Percentiles rank a stretch among this genome's conserved stretches.
These are phyloP conservation scores for Drosophila orena DNA, from an alignment of 1,140 invertebrate genomes.

Conservation along the genomic window DNA sequence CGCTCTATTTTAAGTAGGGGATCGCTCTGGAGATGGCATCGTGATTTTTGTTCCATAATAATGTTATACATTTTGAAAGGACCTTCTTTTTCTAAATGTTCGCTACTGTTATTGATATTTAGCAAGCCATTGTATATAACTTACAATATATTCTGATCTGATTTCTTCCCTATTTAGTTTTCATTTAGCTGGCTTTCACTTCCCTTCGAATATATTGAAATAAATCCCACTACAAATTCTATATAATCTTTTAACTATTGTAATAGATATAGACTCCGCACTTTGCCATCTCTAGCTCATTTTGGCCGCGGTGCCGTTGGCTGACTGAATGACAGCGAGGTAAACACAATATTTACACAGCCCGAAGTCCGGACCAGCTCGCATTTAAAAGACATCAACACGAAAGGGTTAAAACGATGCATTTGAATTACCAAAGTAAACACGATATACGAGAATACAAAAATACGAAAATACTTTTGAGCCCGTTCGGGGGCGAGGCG, in stretches of 20 bases:
- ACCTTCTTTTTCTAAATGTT: too few relatives aligned
- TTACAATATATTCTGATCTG: too few relatives aligned
- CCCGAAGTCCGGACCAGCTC: constrained; percentile 42
- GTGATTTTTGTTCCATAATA: too few relatives aligned
- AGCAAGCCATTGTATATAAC: too few relatives aligned
- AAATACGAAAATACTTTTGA: constrained; percentile 68
- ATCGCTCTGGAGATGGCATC: neutral
- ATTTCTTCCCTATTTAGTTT: too few relatives aligned
- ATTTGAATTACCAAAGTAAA: constrained; percentile 82
- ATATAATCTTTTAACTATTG: neutral
- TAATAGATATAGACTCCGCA: neutral
- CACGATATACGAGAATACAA: constrained; percentile 57
- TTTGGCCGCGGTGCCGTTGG: constrained; percentile 30
- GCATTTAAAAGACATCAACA: constrained; percentile 74
- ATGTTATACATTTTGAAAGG: too few relatives aligned
- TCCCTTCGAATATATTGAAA: neutral
- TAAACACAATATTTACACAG: constrained; percentile 74
- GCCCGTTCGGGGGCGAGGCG: constrained; percentile 37
- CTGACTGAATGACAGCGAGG: constrained; percentile 37
- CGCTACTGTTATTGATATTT: too few relatives aligned
- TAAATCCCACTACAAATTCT: neutral
- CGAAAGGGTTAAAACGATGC: constrained; percentile 75
- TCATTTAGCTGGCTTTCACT: too few relatives aligned
- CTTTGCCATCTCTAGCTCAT: constrained; percentile 8
- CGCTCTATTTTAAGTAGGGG: constrained; percentile 17